Evolutionary conservation across 2,888 invertebrate species (phyloP).

Genomic region (Polyploca ridens): DNA sequence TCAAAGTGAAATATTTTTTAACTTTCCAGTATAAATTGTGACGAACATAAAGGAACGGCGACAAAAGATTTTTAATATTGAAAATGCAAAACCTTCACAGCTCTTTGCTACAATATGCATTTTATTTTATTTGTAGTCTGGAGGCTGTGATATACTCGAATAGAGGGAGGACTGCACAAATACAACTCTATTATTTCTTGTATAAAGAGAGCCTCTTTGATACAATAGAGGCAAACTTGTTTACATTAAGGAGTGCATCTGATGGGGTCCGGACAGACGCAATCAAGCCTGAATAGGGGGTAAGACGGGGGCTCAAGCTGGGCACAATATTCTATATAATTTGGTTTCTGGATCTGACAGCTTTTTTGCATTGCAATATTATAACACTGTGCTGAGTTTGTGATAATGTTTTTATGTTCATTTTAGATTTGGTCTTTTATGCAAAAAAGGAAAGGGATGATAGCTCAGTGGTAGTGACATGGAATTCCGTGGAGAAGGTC

Average conservation of each 20-base stretch:
- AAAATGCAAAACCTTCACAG: constrained; percentile 9
- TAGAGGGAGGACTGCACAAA: constrained; percentile 35
- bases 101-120: constrained; percentile 6
- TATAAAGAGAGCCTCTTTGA: constrained; percentile 59
- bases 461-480: too few species aligned
- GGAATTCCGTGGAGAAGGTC: too few species aligned
- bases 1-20: constrained; percentile 4
- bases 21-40: not conserved
- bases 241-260: constrained; percentile 67
- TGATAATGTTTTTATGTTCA: not conserved
- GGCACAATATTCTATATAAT: not conserved
- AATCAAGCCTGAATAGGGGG: constrained; percentile 39
- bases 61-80: constrained; percentile 13
- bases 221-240: constrained; percentile 66
- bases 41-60: not conserved
- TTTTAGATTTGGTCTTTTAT: not conserved
- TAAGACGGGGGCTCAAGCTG: constrained; percentile 14
- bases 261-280: constrained; percentile 55
- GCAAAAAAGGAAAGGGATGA: too few species aligned
- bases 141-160: constrained; percentile 36
- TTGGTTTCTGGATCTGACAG: not conserved
- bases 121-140: constrained; percentile 12
- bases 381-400: not conserved
- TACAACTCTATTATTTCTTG: constrained; percentile 57
- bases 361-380: not conserved